Percentiles rank a stretch among this genome's conserved stretches.
phyloP scores from a whole-genome alignment of 2,113 vertebrate species.

The Poecile atricapillus region DNA sequence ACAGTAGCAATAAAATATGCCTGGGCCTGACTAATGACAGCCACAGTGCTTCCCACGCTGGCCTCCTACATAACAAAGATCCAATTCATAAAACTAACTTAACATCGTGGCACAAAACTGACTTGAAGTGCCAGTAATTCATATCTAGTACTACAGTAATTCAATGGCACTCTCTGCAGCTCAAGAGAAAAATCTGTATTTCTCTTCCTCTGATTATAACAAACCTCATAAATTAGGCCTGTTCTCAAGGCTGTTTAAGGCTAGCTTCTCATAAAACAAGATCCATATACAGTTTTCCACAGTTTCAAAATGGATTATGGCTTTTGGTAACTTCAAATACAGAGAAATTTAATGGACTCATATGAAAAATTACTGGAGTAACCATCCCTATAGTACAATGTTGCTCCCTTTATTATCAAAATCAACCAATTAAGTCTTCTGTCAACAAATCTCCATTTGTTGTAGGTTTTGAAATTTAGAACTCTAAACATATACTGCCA shows the following conservation, averaged over 20 bases:
- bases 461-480: not conserved
- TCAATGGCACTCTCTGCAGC: not conserved
- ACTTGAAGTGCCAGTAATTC: slow-evolving; percentile 17
- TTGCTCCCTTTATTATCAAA: not conserved
- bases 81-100: slow-evolving; percentile 4
- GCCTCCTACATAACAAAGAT: not conserved
- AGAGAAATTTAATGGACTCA: not conserved
- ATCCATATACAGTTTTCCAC: not conserved
- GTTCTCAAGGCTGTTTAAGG: not conserved
- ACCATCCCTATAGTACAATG: not conserved
- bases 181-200: not conserved
- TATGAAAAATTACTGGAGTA: not conserved
- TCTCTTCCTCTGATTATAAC: not conserved
- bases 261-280: not conserved
- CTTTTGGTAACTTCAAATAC: not conserved
- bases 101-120: not conserved
- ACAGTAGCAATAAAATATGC: not conserved
- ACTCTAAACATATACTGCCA: not conserved
- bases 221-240: not conserved
- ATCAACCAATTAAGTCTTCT: not conserved
- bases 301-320: not conserved
- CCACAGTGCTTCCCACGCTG: not conserved
- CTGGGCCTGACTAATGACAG: not conserved
- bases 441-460: not conserved
- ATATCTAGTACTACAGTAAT: not conserved